Conservation (phyloP, 2,113 vertebrate genomes). For the Aegithalos caudatus region DNA sequence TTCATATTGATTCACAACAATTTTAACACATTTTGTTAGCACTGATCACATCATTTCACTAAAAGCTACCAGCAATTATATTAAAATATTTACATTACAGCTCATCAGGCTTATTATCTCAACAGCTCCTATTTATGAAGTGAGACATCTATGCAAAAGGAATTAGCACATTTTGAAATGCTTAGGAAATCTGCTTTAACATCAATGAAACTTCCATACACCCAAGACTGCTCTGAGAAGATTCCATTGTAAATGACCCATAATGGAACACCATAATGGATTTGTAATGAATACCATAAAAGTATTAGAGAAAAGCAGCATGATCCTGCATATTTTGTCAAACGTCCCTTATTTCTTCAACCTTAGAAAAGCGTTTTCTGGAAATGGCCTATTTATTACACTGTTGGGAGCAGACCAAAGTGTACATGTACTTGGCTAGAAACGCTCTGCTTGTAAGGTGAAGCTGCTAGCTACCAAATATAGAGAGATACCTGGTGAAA, state of each 20-base stretch:
- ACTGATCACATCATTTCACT: background rate
- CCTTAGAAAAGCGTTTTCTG: background rate
- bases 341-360: background rate
- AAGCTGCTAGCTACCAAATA: background rate
- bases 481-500: background rate
- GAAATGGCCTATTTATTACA: background rate
- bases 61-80: background rate
- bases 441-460: background rate
- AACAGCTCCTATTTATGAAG: background rate
- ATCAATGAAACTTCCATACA: background rate
- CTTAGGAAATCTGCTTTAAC: background rate
- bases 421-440: background rate
- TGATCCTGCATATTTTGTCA: background rate
- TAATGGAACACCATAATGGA: background rate
- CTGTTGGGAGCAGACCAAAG: background rate
- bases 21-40: conserved; percentile 12
- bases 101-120: background rate
- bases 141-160: background rate
- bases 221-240: background rate
- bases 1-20: conserved; percentile 2
- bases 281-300: background rate
- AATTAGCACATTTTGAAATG: background rate
- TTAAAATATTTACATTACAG: conserved; percentile 47
- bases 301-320: background rate
- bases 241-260: background rate